These are phyloP conservation scores for Tinea pellionella DNA, from an alignment of 2,888 invertebrate species.

Conservation along the genomic window DNA sequence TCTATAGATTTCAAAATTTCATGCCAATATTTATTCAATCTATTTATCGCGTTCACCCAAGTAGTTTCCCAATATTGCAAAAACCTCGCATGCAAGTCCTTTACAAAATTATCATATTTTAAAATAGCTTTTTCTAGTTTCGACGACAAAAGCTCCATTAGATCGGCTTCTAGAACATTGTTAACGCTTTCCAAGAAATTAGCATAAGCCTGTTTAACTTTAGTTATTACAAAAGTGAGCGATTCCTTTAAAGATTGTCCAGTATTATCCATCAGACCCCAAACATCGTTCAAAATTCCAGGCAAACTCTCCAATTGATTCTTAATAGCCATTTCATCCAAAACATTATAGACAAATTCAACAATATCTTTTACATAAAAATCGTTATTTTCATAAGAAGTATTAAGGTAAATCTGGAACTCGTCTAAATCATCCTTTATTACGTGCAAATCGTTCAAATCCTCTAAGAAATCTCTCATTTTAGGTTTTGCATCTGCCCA, in stretches of 20 bases:
- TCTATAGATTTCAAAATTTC: slow-evolving; percentile 78
- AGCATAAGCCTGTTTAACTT: slow-evolving; percentile 77
- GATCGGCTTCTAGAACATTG: slow-evolving; percentile 79
- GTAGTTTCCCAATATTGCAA: slow-evolving; percentile 77
- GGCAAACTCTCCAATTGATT: slow-evolving; percentile 83
- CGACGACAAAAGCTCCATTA: slow-evolving; percentile 76
- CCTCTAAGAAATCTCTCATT: slow-evolving; percentile 76
- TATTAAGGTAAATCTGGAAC: slow-evolving; percentile 76
- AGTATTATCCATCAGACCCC: slow-evolving; percentile 88
- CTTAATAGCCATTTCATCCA: slow-evolving; percentile 82
- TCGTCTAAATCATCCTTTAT: slow-evolving; percentile 80
- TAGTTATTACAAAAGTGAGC: slow-evolving; percentile 78
- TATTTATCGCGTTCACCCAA: slow-evolving; percentile 75
- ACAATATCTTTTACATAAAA: slow-evolving; percentile 86
- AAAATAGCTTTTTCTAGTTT: slow-evolving; percentile 76
- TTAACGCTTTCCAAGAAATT: slow-evolving; percentile 77
- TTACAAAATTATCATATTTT: slow-evolving; percentile 83
- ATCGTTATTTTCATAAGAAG: slow-evolving; percentile 83
- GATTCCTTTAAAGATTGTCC: slow-evolving; percentile 83
- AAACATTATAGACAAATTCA: slow-evolving; percentile 74
- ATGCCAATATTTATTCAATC: slow-evolving; percentile 78
- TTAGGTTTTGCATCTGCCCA: slow-evolving; percentile 82
- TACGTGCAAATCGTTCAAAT: slow-evolving; percentile 77
- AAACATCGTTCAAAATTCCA: slow-evolving; percentile 83
- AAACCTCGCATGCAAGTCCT: slow-evolving; percentile 77